These are phyloP conservation scores for Podotricha telesiphe DNA, from an alignment of 2,888 invertebrate species.

Conservation along the genomic window DNA sequence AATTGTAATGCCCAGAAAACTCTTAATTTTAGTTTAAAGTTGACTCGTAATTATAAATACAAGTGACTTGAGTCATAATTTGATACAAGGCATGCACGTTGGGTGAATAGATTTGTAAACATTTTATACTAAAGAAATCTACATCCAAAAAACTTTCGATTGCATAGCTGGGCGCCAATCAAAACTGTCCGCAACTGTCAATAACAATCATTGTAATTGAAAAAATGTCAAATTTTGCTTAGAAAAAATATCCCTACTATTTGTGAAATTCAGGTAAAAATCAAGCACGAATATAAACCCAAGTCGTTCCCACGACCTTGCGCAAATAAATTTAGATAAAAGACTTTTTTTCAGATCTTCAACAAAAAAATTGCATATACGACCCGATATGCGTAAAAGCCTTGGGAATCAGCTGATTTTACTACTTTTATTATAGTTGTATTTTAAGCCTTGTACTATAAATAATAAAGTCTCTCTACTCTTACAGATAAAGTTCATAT, in stretches of 20 bases:
- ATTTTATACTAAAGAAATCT: not conserved
- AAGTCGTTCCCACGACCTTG: conserved; percentile 69
- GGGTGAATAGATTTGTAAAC: not conserved
- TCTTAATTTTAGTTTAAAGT: too few relatives aligned
- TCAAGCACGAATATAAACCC: conserved; percentile 54
- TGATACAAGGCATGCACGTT: too few relatives aligned
- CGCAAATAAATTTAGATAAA: conserved; percentile 60
- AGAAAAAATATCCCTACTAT: conserved; percentile 35
- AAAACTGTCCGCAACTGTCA: conserved; percentile 53
- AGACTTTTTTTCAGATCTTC: conserved; percentile 56
- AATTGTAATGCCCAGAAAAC: too few relatives aligned
- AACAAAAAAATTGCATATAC: conserved; percentile 66
- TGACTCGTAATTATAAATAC: too few relatives aligned
- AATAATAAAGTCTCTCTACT: not conserved
- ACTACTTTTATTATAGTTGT: conserved; percentile 20
- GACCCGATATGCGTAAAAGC: conserved; percentile 62
- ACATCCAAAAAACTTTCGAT: conserved; percentile 20
- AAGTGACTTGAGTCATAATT: too few relatives aligned
- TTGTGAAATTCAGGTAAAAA: conserved; percentile 61
- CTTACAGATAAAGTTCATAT: not conserved
- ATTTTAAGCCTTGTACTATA: conserved; percentile 44
- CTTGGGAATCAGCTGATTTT: conserved; percentile 73
- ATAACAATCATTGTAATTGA: conserved; percentile 46
- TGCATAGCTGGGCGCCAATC: conserved; percentile 54
- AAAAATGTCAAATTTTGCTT: conserved; percentile 42